These are phyloP conservation scores for pig (Sus scrofa) DNA, from an alignment of 2,113 vertebrate species.

Conservation along the genomic window T2T-Sscrofa CM000818.6:123086001-123086500, in stretches of 20 bases:
- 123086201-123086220: conserved; percentile 59
- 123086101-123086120: no score
- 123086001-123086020: no score
- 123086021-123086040: no score
- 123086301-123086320: background rate
- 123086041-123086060: no score
- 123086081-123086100: fast-evolving
- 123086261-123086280: background rate
- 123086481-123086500: background rate
- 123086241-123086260: background rate
- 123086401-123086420: background rate
- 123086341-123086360: background rate
- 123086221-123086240: conserved; percentile 5
- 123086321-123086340: background rate
- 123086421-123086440: background rate
- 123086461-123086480: background rate
- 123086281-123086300: conserved; percentile 56
- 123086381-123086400: background rate
- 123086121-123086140: no score
- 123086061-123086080: no score
- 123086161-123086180: background rate
- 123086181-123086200: conserved; percentile 62
- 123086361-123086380: background rate
- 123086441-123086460: background rate
- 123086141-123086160: conserved; percentile 56